Conservation (phyloP, 2,888 invertebrate genomes). For the Panzeria rudis region DNA sequence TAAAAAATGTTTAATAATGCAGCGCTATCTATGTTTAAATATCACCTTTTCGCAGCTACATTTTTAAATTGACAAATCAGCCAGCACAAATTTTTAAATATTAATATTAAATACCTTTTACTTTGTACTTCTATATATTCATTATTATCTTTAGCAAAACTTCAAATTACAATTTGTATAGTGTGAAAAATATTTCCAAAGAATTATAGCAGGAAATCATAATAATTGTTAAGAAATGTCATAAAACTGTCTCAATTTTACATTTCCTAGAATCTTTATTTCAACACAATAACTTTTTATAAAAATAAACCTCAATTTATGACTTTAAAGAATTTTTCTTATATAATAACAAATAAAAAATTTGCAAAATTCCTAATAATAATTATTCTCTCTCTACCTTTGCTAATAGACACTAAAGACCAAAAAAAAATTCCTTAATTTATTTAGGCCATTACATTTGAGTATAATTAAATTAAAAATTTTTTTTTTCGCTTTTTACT, state of each 20-base stretch:
- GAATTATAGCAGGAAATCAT: constrained; percentile 3
- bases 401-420: constrained; percentile 6
- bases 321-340: constrained; percentile 10
- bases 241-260: not conserved
- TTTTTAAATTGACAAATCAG: too few relatives aligned
- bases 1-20: too few relatives aligned
- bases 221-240: not conserved
- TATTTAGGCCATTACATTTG: constrained; percentile 66
- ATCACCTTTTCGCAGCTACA: too few relatives aligned
- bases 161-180: too few relatives aligned
- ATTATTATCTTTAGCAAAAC: too few relatives aligned
- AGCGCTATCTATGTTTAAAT: too few relatives aligned
- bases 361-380: constrained; percentile 42
- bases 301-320: constrained; percentile 23
- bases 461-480: constrained; percentile 57
- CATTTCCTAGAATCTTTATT: constrained; percentile 25
- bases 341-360: not conserved
- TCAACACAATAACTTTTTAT: not conserved
- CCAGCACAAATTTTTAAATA: too few relatives aligned
- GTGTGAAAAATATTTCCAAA: not conserved
- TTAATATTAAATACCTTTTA: too few relatives aligned
- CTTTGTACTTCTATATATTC: too few relatives aligned
- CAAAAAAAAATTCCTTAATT: constrained; percentile 56
- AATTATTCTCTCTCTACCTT: constrained; percentile 61
- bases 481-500: constrained; percentile 17